phyloP scores from a whole-genome alignment of 2,797 vertebrate species.

The Halcyon badia region DNA sequence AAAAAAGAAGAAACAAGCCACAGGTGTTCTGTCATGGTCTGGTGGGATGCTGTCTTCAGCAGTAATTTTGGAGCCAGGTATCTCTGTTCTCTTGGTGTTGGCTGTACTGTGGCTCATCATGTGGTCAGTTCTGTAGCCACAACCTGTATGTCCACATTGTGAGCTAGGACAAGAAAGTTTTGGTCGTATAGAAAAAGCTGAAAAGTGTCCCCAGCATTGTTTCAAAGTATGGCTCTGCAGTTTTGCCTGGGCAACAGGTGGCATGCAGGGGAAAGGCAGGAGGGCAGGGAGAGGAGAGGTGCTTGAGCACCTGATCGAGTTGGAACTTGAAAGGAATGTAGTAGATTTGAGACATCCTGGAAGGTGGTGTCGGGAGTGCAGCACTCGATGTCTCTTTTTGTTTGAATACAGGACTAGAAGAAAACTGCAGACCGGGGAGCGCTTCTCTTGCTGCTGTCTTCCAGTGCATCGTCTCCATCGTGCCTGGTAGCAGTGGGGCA shows the following conservation, averaged over 20 bases:
- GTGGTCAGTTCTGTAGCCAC: neutral
- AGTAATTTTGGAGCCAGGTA: neutral
- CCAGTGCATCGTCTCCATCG: fast-evolving
- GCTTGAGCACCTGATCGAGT: neutral
- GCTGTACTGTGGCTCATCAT: neutral
- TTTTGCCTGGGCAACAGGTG: neutral
- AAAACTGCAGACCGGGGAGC: neutral
- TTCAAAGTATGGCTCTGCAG: neutral
- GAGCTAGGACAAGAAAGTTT: neutral
- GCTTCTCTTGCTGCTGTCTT: neutral
- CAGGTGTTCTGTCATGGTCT: neutral
- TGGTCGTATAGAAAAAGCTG: neutral
- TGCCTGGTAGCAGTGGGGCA: neutral
- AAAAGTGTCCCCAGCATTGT: neutral
- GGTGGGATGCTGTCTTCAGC: neutral
- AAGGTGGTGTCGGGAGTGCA: neutral
- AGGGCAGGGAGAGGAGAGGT: neutral
- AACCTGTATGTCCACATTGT: neutral
- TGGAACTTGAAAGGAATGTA: neutral
- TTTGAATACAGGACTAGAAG: neutral
- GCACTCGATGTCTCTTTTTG: fast-evolving
- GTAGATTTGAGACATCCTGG: neutral
- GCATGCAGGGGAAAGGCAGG: neutral
- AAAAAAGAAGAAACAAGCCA: neutral
- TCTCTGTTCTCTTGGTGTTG: neutral